Evolutionary conservation across 2,113 vertebrate species (phyloP).

Genomic region (Microtus pennsylvanicus): DNA sequence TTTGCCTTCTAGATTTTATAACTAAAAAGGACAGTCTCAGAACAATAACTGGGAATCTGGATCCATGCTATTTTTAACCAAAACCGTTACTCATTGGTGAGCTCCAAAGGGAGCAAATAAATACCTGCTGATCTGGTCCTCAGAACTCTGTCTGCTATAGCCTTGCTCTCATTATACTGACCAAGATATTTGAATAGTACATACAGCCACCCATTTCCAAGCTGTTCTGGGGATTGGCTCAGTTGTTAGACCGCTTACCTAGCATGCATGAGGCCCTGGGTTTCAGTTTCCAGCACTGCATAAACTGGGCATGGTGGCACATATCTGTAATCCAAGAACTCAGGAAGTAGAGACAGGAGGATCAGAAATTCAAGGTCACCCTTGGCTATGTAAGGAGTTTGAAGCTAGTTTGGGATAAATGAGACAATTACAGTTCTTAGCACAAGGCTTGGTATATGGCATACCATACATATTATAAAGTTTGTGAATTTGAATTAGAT

Average conservation of each 20-base stretch:
- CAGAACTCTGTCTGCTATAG: neutral
- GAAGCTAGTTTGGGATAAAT: neutral
- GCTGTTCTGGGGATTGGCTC: neutral
- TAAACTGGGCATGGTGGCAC: neutral
- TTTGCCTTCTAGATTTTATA: constrained; percentile 29
- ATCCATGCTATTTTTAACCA: neutral
- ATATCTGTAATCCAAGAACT: neutral
- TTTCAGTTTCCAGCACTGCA: neutral
- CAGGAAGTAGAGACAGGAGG: neutral
- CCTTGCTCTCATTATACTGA: neutral
- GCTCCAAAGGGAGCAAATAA: neutral
- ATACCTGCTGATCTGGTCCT: neutral
- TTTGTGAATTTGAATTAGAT: constrained; percentile 43
- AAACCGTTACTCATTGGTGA: neutral
- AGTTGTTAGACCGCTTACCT: neutral
- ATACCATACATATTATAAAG: neutral
- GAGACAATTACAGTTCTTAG: neutral
- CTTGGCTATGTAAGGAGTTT: neutral
- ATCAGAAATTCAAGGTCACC: neutral
- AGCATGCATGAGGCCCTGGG: neutral
- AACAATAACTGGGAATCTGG: constrained; percentile 9
- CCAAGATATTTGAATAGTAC: constrained; percentile 20
- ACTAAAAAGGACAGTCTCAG: constrained; percentile 23
- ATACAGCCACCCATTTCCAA: neutral
- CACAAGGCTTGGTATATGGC: neutral